Percentiles rank a stretch among this genome's conserved stretches.
Evolutionary conservation across 1,140 invertebrate genomes (phyloP).

Genomic region (Zaprionus capensis): DNA sequence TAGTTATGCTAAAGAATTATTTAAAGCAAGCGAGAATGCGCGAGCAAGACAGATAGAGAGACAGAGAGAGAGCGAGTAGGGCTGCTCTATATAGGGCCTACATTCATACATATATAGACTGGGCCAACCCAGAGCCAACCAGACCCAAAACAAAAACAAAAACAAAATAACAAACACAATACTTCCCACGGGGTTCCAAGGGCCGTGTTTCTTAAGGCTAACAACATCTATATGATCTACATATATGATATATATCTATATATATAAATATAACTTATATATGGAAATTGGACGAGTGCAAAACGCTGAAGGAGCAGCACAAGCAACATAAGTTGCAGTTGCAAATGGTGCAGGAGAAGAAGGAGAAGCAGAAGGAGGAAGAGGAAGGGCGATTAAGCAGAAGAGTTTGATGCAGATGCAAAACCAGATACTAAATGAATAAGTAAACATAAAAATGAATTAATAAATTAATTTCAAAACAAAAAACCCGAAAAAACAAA

Average conservation of each 20-base stretch:
- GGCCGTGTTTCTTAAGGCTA: conserved; percentile 30
- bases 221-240: conserved; percentile 26
- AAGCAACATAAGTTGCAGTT: neutral
- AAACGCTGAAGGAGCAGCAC: neutral
- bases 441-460: conserved; percentile 51
- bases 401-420: conserved; percentile 5
- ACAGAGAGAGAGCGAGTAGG: conserved; percentile 1
- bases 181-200: conserved; percentile 32
- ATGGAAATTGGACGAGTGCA: conserved; percentile 29
- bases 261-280: conserved; percentile 22
- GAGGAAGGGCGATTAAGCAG: conserved; percentile 25
- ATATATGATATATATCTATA: conserved; percentile 25
- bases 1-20: conserved; percentile 77
- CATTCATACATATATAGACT: conserved; percentile 22
- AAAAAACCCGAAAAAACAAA: conserved; percentile 31
- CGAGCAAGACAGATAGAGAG: neutral
- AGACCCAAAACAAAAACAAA: conserved; percentile 13
- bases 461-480: conserved; percentile 49
- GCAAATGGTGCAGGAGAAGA: neutral
- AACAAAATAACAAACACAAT: neutral
- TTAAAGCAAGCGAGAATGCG: conserved; percentile 38
- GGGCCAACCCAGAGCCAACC: conserved; percentile 24
- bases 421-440: conserved; percentile 51
- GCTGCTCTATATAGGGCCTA: neutral
- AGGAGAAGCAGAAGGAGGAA: neutral